Percentiles rank a stretch among this genome's conserved stretches.
These are phyloP conservation scores for Cremastinae sp. DNA, from an alignment of 2,888 invertebrate genomes.

Conservation along the genomic window DNA sequence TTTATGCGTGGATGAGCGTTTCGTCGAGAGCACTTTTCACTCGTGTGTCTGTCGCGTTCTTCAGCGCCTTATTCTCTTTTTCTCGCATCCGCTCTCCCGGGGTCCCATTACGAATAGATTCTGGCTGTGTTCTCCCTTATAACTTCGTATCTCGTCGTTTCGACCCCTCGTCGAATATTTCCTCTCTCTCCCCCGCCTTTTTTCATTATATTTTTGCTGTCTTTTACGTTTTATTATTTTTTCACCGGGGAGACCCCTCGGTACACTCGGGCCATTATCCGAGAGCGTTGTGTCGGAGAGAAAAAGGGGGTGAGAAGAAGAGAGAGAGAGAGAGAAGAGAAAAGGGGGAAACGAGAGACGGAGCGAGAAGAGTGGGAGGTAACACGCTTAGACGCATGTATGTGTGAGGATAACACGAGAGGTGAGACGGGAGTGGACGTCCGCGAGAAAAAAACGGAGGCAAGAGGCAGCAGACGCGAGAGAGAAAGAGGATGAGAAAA, in stretches of 20 bases:
- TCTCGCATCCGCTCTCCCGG: slow-evolving; percentile 8
- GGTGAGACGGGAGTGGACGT: slow-evolving; percentile 40
- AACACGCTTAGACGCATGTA: neutral
- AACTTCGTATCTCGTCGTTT: slow-evolving; percentile 46
- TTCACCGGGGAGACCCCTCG: slow-evolving; percentile 38
- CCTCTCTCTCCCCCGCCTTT: slow-evolving; percentile 52
- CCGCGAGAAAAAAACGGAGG: slow-evolving; percentile 45
- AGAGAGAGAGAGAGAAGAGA: neutral
- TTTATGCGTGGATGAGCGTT: slow-evolving; percentile 57
- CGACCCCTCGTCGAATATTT: slow-evolving; percentile 62
- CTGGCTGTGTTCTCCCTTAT: slow-evolving; percentile 51
- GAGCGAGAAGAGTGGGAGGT: neutral
- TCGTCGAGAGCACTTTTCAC: slow-evolving; percentile 52
- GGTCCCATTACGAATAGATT: slow-evolving; percentile 18
- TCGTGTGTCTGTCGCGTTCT: slow-evolving; percentile 42
- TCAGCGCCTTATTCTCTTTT: slow-evolving; percentile 33
- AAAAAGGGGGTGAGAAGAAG: neutral
- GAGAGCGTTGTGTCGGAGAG: slow-evolving; percentile 15
- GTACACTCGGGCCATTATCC: slow-evolving; percentile 42
- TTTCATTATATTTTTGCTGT: slow-evolving; percentile 56
- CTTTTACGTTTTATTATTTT: slow-evolving; percentile 37
- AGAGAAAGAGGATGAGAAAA: slow-evolving; percentile 36
- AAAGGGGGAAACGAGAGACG: neutral
- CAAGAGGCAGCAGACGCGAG: slow-evolving; percentile 45
- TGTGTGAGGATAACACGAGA: slow-evolving; percentile 13